These are phyloP conservation scores for Lobophora halterata DNA, from an alignment of 2,888 invertebrate species.

Conservation along the genomic window DNA sequence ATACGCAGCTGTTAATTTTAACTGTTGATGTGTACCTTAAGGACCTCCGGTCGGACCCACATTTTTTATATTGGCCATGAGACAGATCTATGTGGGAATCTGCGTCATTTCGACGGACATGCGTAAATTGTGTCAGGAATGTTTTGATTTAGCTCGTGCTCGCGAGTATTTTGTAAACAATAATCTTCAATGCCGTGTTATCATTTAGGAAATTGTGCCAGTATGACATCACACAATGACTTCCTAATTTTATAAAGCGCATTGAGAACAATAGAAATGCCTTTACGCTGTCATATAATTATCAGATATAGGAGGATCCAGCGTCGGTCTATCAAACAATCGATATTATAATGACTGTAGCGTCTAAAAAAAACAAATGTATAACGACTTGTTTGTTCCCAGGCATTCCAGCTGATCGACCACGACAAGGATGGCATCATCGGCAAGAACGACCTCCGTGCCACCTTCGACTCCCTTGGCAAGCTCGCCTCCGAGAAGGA, in stretches of 20 bases:
- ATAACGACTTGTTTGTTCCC: constrained; percentile 24
- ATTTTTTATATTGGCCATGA: constrained; percentile 7
- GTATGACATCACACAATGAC: constrained; percentile 30
- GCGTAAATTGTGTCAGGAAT: constrained; percentile 30
- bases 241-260: constrained; percentile 2
- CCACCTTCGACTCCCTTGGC: constrained; percentile 95
- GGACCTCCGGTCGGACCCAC: neutral
- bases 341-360: too few species aligned
- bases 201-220: constrained; percentile 40
- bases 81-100: constrained; percentile 10
- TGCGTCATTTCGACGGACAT: constrained; percentile 30
- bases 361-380: too few species aligned
- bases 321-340: too few species aligned
- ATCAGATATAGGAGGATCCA: too few species aligned
- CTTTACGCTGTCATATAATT: too few species aligned
- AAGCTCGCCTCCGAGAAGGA: constrained; percentile 94
- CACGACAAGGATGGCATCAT: constrained; percentile 96
- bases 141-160: constrained; percentile 50
- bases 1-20: too few species aligned
- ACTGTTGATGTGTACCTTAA: constrained; percentile 1
- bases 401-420: constrained; percentile 98
- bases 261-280: too few species aligned
- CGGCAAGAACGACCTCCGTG: constrained; percentile 94
- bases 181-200: constrained; percentile 28
- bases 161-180: constrained; percentile 55